Conservation (phyloP, 2,113 vertebrate genomes). For the Polyodon spathula region DNA sequence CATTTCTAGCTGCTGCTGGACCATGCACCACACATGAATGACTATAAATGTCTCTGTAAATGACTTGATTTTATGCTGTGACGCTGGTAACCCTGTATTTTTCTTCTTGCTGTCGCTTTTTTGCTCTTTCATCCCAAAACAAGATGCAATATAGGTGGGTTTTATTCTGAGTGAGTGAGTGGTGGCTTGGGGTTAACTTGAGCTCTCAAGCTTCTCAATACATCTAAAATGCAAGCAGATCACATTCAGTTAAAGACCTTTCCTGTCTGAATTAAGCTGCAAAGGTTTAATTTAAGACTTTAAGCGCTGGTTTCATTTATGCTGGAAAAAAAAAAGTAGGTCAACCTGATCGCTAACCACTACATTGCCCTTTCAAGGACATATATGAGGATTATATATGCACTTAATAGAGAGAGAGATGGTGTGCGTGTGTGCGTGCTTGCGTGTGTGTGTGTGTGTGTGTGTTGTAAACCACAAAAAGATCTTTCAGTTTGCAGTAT, state of each 20-base stretch:
- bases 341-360: not conserved
- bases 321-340: not conserved
- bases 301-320: not conserved
- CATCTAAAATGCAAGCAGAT: not conserved
- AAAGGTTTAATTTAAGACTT: constrained; percentile 5
- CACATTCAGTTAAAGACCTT: not conserved
- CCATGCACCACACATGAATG: no score
- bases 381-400: no score
- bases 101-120: no score
- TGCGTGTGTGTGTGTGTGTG: no score
- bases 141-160: no score
- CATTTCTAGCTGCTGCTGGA: no score
- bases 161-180: no score
- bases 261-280: not conserved
- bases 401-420: not conserved
- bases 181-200: not conserved
- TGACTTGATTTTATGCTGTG: no score
- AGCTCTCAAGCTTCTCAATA: not conserved
- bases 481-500: not conserved
- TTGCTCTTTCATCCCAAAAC: no score
- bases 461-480: not conserved
- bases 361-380: not conserved
- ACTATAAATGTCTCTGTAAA: no score
- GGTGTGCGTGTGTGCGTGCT: no score
- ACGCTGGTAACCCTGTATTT: no score